phyloP scores from a whole-genome alignment of 2,113 vertebrate genomes.

The Chascanopsetta lugubris region DNA sequence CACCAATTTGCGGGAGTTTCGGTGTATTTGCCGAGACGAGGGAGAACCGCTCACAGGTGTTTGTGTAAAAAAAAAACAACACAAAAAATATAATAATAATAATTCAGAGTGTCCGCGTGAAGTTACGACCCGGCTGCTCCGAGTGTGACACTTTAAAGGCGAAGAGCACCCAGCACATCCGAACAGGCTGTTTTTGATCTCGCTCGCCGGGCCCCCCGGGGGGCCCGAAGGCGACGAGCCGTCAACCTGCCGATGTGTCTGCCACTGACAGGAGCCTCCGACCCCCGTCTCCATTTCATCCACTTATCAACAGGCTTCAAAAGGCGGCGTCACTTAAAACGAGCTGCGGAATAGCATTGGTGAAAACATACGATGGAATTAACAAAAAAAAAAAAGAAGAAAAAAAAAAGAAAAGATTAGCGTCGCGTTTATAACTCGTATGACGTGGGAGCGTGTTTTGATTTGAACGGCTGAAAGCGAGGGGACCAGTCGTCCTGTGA shows the following conservation, averaged over 20 bases:
- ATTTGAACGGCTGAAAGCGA: conserved; percentile 24
- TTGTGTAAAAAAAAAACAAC: conserved; percentile 23
- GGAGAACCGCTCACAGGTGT: background rate
- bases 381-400: background rate
- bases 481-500: conserved; percentile 27
- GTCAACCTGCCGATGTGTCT: conserved; percentile 70
- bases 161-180: conserved; percentile 32
- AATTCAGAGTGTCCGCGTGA: conserved; percentile 12
- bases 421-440: background rate
- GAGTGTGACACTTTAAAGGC: conserved; percentile 44
- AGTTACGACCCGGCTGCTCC: conserved; percentile 22
- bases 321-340: too few relatives aligned
- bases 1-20: conserved; percentile 17
- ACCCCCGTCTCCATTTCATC: conserved; percentile 77
- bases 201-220: conserved; percentile 51
- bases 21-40: conserved; percentile 2
- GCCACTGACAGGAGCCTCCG: conserved; percentile 72
- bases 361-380: too few relatives aligned
- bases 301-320: conserved; percentile 59
- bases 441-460: conserved; percentile 16
- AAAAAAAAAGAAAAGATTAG: background rate
- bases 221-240: conserved; percentile 45
- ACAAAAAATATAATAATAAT: too few relatives aligned
- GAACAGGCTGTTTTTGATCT: conserved; percentile 48
- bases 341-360: too few relatives aligned